Percentiles rank a stretch among this genome's conserved stretches.
Conservation (phyloP, 2,797 vertebrate genomes). For the Sebastes itinus region DNA sequence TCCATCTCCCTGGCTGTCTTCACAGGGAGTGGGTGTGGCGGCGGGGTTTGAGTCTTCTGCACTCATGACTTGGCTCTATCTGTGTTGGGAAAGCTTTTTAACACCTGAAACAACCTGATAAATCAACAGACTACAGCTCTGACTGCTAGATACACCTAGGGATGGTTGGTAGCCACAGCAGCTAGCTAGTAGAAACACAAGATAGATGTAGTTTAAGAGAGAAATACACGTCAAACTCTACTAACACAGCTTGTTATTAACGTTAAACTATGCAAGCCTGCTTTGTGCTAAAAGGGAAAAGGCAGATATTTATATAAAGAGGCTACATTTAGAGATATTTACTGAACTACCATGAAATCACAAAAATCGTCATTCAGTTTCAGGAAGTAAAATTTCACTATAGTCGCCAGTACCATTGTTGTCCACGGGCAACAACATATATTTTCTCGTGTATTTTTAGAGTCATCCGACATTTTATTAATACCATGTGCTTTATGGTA, state of each 20-base stretch:
- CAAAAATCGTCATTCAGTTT: constrained; percentile 67
- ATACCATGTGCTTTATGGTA: rapidly evolving
- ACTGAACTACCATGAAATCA: constrained; percentile 53
- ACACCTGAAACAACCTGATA: constrained; percentile 4
- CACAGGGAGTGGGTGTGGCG: constrained; percentile 86
- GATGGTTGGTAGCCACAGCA: constrained; percentile 33
- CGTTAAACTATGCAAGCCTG: not conserved
- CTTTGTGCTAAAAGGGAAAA: not conserved
- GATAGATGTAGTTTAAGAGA: constrained; percentile 18
- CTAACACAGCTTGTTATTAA: not conserved
- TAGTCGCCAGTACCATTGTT: constrained; percentile 61
- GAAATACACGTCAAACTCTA: not conserved
- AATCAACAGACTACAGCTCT: not conserved
- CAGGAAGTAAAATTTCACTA: constrained; percentile 72
- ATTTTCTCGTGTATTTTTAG: not conserved
- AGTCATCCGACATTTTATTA: rapidly evolving
- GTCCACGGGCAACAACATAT: not conserved
- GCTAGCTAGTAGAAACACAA: constrained; percentile 56
- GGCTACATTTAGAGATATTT: constrained; percentile 15
- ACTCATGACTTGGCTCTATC: constrained; percentile 82
- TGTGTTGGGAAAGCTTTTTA: constrained; percentile 27
- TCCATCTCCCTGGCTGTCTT: constrained; percentile 88
- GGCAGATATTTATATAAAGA: not conserved
- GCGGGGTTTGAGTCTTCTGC: constrained; percentile 86
- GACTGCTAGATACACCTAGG: not conserved